phyloP scores from a whole-genome alignment of 2,888 invertebrate species.

The Neoscelio sp. region DNA sequence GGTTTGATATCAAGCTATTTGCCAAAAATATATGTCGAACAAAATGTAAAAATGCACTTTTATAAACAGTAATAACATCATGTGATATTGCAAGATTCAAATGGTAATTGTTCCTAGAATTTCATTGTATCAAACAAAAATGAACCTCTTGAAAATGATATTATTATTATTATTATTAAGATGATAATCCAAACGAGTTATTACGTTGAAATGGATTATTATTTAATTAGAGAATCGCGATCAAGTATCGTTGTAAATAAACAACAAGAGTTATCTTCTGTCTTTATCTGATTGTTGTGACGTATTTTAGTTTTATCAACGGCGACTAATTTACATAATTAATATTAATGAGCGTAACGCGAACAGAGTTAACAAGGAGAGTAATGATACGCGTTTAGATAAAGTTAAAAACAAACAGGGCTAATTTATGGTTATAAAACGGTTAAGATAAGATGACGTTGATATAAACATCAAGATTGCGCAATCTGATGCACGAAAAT shows the following conservation, averaged over 20 bases:
- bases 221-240: conserved; percentile 23
- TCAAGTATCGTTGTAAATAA: not conserved
- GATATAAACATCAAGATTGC: conserved; percentile 43
- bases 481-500: conserved; percentile 1
- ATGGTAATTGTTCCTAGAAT: too few species aligned
- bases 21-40: too few species aligned
- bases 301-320: conserved; percentile 48
- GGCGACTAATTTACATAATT: conserved; percentile 52
- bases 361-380: conserved; percentile 21
- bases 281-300: conserved; percentile 40
- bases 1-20: too few species aligned
- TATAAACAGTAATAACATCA: too few species aligned
- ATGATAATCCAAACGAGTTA: not conserved
- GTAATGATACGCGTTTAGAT: conserved; percentile 34
- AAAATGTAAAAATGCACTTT: too few species aligned
- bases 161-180: too few species aligned
- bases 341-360: conserved; percentile 53
- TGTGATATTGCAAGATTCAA: too few species aligned
- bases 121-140: too few species aligned
- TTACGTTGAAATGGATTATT: not conserved
- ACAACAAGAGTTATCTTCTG: conserved; percentile 7
- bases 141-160: too few species aligned
- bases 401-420: conserved; percentile 50
- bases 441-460: conserved; percentile 37
- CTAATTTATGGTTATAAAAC: conserved; percentile 43